Percentiles rank a stretch among this genome's conserved stretches.
Conservation (phyloP, 2,888 invertebrate species). For the Sericinus montela region DNA sequence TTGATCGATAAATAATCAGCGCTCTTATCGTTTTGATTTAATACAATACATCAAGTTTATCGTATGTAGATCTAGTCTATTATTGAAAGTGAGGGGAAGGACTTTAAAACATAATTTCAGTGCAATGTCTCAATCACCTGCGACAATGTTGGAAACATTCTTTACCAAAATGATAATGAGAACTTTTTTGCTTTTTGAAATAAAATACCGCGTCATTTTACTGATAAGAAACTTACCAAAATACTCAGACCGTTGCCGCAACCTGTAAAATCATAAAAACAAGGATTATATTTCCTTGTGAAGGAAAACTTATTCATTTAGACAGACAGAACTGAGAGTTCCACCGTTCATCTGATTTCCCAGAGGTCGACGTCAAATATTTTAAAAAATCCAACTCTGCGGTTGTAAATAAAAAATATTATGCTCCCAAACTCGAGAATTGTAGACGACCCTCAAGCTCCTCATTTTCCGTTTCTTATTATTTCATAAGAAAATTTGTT, state of each 20-base stretch:
- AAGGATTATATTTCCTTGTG: conserved; percentile 45
- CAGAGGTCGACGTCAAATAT: conserved; percentile 58
- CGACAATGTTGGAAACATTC: too few relatives aligned
- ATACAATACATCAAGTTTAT: too few relatives aligned
- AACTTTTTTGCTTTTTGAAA: not conserved
- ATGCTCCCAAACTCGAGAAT: conserved; percentile 52
- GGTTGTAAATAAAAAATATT: conserved; percentile 60
- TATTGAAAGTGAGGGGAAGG: too few relatives aligned
- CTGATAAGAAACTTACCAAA: conserved; percentile 29
- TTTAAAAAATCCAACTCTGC: conserved; percentile 57
- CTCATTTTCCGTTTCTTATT: conserved; percentile 2
- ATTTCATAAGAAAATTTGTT: conserved; percentile 4
- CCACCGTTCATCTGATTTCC: conserved; percentile 67
- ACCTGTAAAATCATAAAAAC: conserved; percentile 30
- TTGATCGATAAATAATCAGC: too few relatives aligned
- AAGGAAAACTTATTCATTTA: conserved; percentile 27
- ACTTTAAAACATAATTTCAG: too few relatives aligned
- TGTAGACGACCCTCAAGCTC: conserved; percentile 22
- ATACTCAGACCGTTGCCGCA: conserved; percentile 18
- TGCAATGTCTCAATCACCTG: too few relatives aligned
- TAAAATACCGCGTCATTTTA: not conserved
- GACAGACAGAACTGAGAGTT: conserved; percentile 26
- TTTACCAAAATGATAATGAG: not conserved
- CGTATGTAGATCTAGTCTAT: too few relatives aligned
- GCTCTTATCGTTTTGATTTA: too few relatives aligned